Evolutionary conservation across 2,888 invertebrate genomes (phyloP), one percentile per base, ranked within the genome.

Genomic region (Nineta flava): DNA sequence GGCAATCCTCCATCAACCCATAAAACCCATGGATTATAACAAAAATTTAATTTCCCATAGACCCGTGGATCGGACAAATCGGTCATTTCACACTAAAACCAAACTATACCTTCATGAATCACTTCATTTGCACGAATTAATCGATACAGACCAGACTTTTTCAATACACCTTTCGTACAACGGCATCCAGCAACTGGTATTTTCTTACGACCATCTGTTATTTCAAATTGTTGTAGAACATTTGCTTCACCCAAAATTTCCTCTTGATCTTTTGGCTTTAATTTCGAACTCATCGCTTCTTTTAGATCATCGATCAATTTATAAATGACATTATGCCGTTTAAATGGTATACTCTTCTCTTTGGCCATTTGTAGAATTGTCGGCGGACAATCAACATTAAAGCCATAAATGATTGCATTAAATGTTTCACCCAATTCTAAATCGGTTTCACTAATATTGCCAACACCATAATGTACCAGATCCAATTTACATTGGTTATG

Each of bases 381-480:
- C 13, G 60, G 62, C 0, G 75, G 70, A 19, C 73, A 64, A 2
- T 74, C 73, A 31, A 90, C 83, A 64, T 96, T 92, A 70, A 99
- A 97, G 2, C 83, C 81, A 68, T 92, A 96, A 53, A 96, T 78
- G 5, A 86, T 73, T 1, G 86, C 93, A 56, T 80, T 65, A 60
- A 88, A 88, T 1, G 76, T 63, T 59, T 79, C 71, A 2, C 92
- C 90, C 55, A 90, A 60, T 61, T 92, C 87, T 1, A 97, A 58
- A 62, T 97, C 96, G 38, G 74, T 80, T 54, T 86, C 85, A 0
- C 81, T 81, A 5, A 96, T 75, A 43, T 81, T 75, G 0, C 99
- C 99, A 2, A 99, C 87, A 1, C 87, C 95, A 63, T 83, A 92
- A 65, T 91, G 86, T 34, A 97, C 79, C 3, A 99, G 66, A 58